Base-by-base conservation (phyloP, 2,797 vertebrate genomes). In the Sebastiscus albofasciatus region DNA sequence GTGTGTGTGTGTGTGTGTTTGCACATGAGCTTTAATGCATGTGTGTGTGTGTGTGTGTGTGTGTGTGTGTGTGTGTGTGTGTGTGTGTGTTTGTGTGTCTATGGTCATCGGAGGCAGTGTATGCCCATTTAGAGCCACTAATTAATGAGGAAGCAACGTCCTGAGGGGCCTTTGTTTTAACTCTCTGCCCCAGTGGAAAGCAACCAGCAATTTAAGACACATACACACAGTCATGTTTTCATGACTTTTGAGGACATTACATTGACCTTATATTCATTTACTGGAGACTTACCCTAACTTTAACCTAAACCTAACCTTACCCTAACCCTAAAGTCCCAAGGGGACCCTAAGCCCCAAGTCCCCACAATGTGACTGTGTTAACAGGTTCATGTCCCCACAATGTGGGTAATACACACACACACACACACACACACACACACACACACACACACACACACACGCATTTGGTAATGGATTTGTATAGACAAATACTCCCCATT, bases 61-160 rank as follows among this genome's bases (percentile, higher is more conserved):
- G 52, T 74, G 68, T 54, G 33, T n/a, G 1, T 42, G 26, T 52
- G 18, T 73, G 61, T 22, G 33, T 62, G 36, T 27, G 12, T 52
- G 46, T 29, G 6, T 42, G 52, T 73, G 67, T 54, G 33, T n/a
- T 1, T 58, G 27, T 54, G 18, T 70, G 61, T 24, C 16, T 64
- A 33, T 55, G 14, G n/a, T 52, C 68, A 75, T 72, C 56, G 36
- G 58, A 29, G 71, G 55, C 29, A 72, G 16, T 69, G 42, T 39
- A 13, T 79, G 58, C 36, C 49, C 54, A 69, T 73, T 81, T 72
- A 77, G 39, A 86, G 55, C 68, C 11, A 11, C 58, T 88, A 82
- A 89, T 90, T 81, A 85, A 78, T 22, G 39, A 90, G 77, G 67
- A 87, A 83, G 66, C 18, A 68, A 33, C 2, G 0, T 72, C 74